A percentile compares a stretch with the other conserved stretches of the same genome.
phyloP scores from a whole-genome alignment of 2,797 vertebrate species.

The Holocentrus rufus region DNA sequence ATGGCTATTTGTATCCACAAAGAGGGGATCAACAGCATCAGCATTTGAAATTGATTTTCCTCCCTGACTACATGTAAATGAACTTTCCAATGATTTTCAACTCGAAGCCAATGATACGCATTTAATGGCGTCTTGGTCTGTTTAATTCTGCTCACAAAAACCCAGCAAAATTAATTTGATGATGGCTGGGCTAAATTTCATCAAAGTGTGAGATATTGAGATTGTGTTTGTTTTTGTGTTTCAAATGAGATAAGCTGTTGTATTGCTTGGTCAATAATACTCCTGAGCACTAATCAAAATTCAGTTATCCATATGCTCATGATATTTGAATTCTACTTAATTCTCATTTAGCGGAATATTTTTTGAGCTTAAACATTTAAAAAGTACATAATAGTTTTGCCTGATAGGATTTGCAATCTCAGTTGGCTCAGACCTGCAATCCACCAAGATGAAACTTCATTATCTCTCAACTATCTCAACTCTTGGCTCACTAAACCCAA shows the following conservation, averaged over 20 bases:
- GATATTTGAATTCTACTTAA: no score
- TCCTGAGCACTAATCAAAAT: no score
- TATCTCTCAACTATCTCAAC: no score
- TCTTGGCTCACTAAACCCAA: no score
- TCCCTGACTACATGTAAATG: slow-evolving; percentile 64
- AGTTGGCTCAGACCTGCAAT: no score
- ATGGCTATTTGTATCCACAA: slow-evolving; percentile 66
- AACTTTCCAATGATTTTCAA: slow-evolving; percentile 64
- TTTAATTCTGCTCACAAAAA: slow-evolving; percentile 18
- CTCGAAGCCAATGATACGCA: slow-evolving; percentile 57
- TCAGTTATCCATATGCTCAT: no score
- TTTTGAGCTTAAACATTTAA: no score
- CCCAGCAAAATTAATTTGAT: slow-evolving; percentile 10
- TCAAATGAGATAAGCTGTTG: slow-evolving; percentile 2
- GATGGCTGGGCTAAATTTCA: neutral
- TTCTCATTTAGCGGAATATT: no score
- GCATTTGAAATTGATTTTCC: slow-evolving; percentile 69
- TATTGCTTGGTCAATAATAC: neutral
- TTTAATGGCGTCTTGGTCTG: slow-evolving; percentile 38
- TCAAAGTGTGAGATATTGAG: neutral
- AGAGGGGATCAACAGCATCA: slow-evolving; percentile 65
- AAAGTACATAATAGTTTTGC: no score
- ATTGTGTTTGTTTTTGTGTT: neutral
- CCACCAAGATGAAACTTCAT: no score
- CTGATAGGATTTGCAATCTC: no score